Percentiles rank a stretch among this genome's conserved stretches.
Conservation (phyloP, 1,140 invertebrate species). For the Drosophila pandora region DNA sequence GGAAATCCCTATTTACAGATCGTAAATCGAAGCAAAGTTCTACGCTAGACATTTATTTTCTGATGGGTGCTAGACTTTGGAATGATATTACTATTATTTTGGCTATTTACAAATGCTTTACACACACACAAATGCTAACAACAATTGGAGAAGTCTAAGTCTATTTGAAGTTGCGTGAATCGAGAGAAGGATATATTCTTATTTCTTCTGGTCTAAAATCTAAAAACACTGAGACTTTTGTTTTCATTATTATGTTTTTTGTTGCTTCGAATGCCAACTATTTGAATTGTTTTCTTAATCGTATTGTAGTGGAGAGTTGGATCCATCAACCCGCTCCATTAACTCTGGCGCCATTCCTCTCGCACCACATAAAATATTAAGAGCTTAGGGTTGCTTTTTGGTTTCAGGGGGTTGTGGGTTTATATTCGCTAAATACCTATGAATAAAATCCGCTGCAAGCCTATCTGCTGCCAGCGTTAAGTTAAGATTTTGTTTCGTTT, state of each 20-base stretch:
- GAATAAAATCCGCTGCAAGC: constrained; percentile 62
- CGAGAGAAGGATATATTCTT: constrained; percentile 10
- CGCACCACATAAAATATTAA: constrained; percentile 22
- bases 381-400: constrained; percentile 1
- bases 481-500: constrained; percentile 2
- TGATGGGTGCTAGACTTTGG: constrained; percentile 8
- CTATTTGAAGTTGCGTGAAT: constrained; percentile 28
- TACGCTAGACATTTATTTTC: constrained; percentile 35
- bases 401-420: constrained; percentile 9
- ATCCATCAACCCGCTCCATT: constrained; percentile 1
- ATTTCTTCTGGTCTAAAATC: constrained; percentile 4
- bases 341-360: constrained; percentile 4
- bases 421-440: constrained; percentile 52
- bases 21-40: constrained; percentile 40
- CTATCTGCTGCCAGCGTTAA: constrained; percentile 17
- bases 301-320: constrained; percentile 19
- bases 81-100: constrained; percentile 24
- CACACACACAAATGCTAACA: constrained; percentile 46
- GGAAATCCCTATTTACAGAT: constrained; percentile 36
- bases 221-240: constrained; percentile 32
- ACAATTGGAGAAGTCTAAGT: constrained; percentile 44
- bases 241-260: neutral
- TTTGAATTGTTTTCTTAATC: constrained; percentile 14
- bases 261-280: constrained; percentile 13
- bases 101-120: constrained; percentile 60